A percentile compares a stretch with the other conserved stretches of the same genome.
Evolutionary conservation across 2,113 vertebrate genomes (phyloP).

Genomic region (Labeo rohita): DNA sequence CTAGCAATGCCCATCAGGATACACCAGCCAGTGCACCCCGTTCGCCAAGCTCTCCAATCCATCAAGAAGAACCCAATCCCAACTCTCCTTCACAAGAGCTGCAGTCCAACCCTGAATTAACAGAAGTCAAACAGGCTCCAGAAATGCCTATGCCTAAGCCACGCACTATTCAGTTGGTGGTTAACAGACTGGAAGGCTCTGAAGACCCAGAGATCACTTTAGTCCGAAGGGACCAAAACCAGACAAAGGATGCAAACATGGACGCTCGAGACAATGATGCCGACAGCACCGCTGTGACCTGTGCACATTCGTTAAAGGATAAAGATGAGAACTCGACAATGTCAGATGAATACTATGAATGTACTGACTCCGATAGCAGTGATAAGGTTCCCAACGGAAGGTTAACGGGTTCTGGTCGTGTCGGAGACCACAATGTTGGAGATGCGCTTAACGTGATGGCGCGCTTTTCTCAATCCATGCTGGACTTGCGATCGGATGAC

Average conservation of each 20-base stretch:
- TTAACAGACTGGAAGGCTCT: constrained; percentile 50
- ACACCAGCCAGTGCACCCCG: constrained; percentile 30
- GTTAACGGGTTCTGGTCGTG: constrained; percentile 60
- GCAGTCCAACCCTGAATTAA: not conserved
- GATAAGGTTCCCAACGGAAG: constrained; percentile 62
- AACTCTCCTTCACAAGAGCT: constrained; percentile 45
- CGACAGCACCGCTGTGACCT: constrained; percentile 70
- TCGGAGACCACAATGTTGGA: constrained; percentile 43
- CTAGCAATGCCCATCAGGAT: not conserved
- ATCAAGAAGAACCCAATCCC: constrained; percentile 48
- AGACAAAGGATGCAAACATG: not conserved
- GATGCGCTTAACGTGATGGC: constrained; percentile 77
- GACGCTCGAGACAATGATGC: constrained; percentile 63
- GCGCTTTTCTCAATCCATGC: constrained; percentile 79
- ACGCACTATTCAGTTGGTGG: constrained; percentile 80
- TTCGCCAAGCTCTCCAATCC: not conserved
- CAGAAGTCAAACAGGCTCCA: not conserved
- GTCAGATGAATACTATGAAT: constrained; percentile 87
- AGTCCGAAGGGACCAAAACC: constrained; percentile 56
- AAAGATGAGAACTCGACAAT: constrained; percentile 81
- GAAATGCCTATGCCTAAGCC: constrained; percentile 85
- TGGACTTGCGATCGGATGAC: constrained; percentile 69
- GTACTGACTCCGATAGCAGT: constrained; percentile 46
- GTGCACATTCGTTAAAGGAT: constrained; percentile 60
- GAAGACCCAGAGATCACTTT: constrained; percentile 64